Percentiles rank a stretch among this genome's conserved stretches.
These are phyloP conservation scores for Macrocentrus cingulum DNA, from an alignment of 1,140 invertebrate species.

Conservation along the genomic window DNA sequence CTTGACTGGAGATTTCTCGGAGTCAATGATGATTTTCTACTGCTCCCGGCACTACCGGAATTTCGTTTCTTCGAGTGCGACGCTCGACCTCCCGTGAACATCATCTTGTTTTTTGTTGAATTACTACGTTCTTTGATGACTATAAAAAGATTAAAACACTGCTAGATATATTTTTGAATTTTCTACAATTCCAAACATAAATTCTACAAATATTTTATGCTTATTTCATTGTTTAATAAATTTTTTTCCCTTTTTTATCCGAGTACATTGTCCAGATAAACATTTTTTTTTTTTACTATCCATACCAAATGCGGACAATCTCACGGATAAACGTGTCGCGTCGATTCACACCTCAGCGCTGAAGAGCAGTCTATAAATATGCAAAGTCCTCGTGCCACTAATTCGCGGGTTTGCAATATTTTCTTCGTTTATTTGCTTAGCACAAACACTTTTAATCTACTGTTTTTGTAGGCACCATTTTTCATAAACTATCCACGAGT, in stretches of 20 bases:
- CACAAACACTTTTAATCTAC: neutral
- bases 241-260: no score
- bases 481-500: no score
- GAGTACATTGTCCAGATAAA: no score
- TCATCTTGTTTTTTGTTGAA: slow-evolving; percentile 51
- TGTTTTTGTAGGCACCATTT: no score
- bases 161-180: neutral
- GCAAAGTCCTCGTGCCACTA: slow-evolving; percentile 23
- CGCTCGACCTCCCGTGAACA: slow-evolving; percentile 58
- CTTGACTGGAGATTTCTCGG: slow-evolving; percentile 39
- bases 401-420: slow-evolving; percentile 11
- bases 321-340: neutral
- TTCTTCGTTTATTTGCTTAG: neutral
- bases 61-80: slow-evolving; percentile 58
- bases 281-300: no score
- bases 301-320: neutral
- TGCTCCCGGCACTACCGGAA: slow-evolving; percentile 35
- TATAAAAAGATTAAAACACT: no score
- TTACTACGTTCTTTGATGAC: no score
- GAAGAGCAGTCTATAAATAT: slow-evolving; percentile 21
- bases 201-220: no score
- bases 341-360: slow-evolving; percentile 21
- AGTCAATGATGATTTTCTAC: slow-evolving; percentile 44
- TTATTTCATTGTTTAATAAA: no score
- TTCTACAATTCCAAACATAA: no score